Base-by-base conservation (phyloP, 2,113 vertebrate species). In the Mormoops blainvillei region DNA sequence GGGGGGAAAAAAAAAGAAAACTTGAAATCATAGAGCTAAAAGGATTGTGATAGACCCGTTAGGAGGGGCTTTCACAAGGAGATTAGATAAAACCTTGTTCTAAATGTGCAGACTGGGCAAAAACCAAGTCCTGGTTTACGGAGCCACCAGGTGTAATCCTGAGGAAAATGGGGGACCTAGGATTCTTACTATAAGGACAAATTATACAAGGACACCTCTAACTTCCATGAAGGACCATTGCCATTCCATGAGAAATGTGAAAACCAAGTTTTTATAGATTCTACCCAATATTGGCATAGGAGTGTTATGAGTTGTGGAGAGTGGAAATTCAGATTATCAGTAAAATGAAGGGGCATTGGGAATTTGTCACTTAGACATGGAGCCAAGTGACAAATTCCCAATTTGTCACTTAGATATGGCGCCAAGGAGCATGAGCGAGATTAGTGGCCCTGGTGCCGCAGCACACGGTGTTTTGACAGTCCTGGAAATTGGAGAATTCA, bases 21-120 rank as follows among this genome's bases (percentile, higher is more conserved):
- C 56, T 15, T 65, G 73, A 43, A 36, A 52, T 58, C 22, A 43
- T 18, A 50, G 16, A 70, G 9, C 33, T 48, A 56, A 65, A 85
- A 61, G 7, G 5, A 36, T 36, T 73, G 45, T 87, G 26, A 77
- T n/a, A n/a, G 36, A 54, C 31, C 61, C 43, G 12, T 22, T 41
- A 33, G 81, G 43, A 54, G 36, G 7, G 77, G 4, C 3, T 20
- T 94, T 31, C 11, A n/a, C 5, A 3, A 38, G 13, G 31, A 22
- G 4, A 22, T 7, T 33, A 13, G 43, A 9, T 16, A 10, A 41
- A 63, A 26, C 38, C 3, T 24, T 24, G 5, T 2, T 63, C 45
- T 83, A 24, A n/a, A n/a, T 13, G 3, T 36, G 7, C n/a, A 54
- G 0, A 22, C 33, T 7, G 0, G 1, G 22, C 15, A 22, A 38